These are phyloP conservation scores for Linnaemya tessellans DNA, from an alignment of 2,888 invertebrate species.

Conservation along the genomic window DNA sequence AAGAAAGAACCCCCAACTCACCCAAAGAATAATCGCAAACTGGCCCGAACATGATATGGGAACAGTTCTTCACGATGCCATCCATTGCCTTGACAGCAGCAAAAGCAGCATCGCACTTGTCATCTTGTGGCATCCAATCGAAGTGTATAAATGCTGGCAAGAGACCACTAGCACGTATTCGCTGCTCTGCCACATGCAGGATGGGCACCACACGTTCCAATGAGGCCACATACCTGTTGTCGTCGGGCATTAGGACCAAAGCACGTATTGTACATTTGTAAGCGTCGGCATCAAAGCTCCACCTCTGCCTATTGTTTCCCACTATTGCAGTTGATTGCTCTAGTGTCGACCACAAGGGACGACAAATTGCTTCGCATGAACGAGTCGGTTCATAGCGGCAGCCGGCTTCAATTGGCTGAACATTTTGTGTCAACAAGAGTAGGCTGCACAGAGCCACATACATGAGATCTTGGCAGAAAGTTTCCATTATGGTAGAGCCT, in stretches of 20 bases:
- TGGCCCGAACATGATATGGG: slow-evolving; percentile 91
- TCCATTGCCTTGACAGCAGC: slow-evolving; percentile 89
- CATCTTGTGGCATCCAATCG: slow-evolving; percentile 87
- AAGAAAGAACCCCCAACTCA: slow-evolving; percentile 84
- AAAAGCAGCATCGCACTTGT: slow-evolving; percentile 89
- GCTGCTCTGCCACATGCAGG: slow-evolving; percentile 86
- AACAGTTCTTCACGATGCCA: slow-evolving; percentile 88
- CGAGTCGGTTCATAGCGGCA: slow-evolving; percentile 79
- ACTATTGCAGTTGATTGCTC: slow-evolving; percentile 35
- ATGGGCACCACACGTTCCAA: slow-evolving; percentile 86
- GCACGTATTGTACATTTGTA: slow-evolving; percentile 86
- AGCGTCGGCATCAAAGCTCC: slow-evolving; percentile 10
- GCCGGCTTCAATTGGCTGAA: slow-evolving; percentile 10
- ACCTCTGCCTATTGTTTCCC: slow-evolving; percentile 6
- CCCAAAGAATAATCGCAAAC: slow-evolving; percentile 92
- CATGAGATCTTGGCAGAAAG: slow-evolving; percentile 1
- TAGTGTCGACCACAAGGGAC: slow-evolving; percentile 40
- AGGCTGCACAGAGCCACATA: neutral
- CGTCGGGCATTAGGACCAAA: slow-evolving; percentile 87
- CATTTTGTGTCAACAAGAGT: neutral
- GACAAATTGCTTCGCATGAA: slow-evolving; percentile 80
- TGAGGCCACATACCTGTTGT: slow-evolving; percentile 85
- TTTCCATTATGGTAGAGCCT: slow-evolving; percentile 1
- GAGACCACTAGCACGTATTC: slow-evolving; percentile 84
- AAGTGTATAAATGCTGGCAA: slow-evolving; percentile 86